Evolutionary conservation across 2,888 invertebrate genomes (phyloP).

Genomic region (Caenorhabditis parvicauda): DNA sequence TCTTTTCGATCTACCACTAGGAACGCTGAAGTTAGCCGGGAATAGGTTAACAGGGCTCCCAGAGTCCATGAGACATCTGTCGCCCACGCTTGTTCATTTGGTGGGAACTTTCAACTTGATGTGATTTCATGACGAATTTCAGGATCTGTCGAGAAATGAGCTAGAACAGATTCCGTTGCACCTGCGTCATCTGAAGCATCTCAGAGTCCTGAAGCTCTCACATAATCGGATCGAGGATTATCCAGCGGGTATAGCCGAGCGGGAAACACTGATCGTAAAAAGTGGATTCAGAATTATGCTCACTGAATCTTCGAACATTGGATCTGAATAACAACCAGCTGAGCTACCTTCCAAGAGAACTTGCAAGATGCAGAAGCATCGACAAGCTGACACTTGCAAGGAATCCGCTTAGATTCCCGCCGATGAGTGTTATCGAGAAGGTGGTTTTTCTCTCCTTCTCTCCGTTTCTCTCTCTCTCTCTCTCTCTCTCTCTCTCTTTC

Average conservation of each 20-base stretch:
- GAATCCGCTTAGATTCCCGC: conserved; percentile 23
- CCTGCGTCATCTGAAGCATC: conserved; percentile 13
- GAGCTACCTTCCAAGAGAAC: conserved; percentile 29
- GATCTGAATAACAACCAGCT: conserved; percentile 36
- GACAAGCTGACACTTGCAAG: conserved; percentile 12
- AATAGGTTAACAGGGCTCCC: conserved; percentile 24
- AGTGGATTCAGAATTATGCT: conserved; percentile 21
- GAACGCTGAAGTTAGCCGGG: conserved; percentile 19
- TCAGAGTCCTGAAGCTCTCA: conserved; percentile 23
- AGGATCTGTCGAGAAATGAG: conserved; percentile 24
- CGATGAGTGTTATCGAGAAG: conserved; percentile 20
- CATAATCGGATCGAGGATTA: conserved; percentile 19
- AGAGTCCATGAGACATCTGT: conserved; percentile 17
- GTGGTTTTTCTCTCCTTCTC: no score
- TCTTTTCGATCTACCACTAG: conserved; percentile 30
- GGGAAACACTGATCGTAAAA: not conserved
- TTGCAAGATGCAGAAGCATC: conserved; percentile 32
- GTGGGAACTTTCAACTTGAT: conserved; percentile 1
- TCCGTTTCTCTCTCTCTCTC: no score
- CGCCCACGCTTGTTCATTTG: conserved; percentile 22
- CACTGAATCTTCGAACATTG: conserved; percentile 27
- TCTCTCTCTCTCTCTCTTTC: no score
- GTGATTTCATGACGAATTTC: not conserved
- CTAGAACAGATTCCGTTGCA: conserved; percentile 13
- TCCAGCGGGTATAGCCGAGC: conserved; percentile 6